A percentile compares a stretch with the other conserved stretches of the same genome.
These are phyloP conservation scores for Riparia riparia DNA, from an alignment of 2,113 vertebrate species.

Conservation along the genomic window DNA sequence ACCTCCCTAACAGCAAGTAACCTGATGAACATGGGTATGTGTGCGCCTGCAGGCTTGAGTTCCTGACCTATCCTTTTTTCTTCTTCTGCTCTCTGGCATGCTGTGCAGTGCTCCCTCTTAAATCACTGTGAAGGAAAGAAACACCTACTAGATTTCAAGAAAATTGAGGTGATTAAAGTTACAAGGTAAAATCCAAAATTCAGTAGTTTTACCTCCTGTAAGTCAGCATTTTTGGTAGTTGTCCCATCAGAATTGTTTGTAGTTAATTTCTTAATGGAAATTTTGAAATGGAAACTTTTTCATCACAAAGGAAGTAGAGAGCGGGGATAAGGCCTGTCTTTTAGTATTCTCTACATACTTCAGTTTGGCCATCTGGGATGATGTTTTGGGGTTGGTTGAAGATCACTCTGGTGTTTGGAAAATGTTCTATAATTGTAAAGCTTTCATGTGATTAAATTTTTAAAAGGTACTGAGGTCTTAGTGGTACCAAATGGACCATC, in stretches of 20 bases:
- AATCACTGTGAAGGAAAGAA: slow-evolving; percentile 78
- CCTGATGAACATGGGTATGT: slow-evolving; percentile 6
- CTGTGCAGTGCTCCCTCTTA: slow-evolving; percentile 69
- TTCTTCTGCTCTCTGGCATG: slow-evolving; percentile 59
- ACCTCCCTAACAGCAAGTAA: not conserved
- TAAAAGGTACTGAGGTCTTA: not conserved
- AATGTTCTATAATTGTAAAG: not conserved
- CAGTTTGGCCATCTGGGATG: not conserved
- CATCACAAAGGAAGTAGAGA: not conserved
- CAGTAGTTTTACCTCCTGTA: slow-evolving; percentile 13
- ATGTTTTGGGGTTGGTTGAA: not conserved
- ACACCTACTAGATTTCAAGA: slow-evolving; percentile 76
- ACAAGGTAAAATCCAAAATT: slow-evolving; percentile 60
- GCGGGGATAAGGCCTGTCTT: not conserved
- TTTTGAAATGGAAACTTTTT: not conserved
- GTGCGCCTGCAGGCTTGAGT: slow-evolving; percentile 21
- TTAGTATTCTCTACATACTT: not conserved
- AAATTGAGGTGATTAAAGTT: slow-evolving; percentile 79
- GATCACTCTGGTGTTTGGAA: not conserved
- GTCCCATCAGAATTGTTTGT: not conserved
- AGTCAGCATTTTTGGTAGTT: slow-evolving; percentile 3
- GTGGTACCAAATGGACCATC: not conserved
- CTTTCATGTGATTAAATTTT: not conserved
- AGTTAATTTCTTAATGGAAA: not conserved
- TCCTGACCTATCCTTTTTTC: slow-evolving; percentile 68